Conservation (phyloP, 1,140 invertebrate species). For the Euschistus heros region DNA sequence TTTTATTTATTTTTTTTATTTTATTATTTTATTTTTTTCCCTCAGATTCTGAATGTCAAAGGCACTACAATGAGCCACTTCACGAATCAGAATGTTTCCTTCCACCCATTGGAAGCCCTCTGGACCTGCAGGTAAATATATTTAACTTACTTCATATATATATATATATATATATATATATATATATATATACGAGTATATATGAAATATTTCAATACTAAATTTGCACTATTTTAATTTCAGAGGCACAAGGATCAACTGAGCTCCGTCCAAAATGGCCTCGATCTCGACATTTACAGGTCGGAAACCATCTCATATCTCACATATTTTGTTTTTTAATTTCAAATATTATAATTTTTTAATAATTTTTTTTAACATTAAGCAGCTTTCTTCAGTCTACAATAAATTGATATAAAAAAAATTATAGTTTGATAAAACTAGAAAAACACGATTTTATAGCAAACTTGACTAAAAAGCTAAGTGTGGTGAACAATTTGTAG, state of each 20-base stretch:
- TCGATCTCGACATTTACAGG: slow-evolving; percentile 29
- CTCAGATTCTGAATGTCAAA: too few relatives aligned
- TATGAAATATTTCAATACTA: neutral
- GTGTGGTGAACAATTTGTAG: too few relatives aligned
- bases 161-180: neutral
- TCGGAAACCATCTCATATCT: neutral
- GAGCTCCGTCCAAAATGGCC: slow-evolving; percentile 18
- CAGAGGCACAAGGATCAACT: slow-evolving; percentile 17
- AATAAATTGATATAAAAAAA: too few relatives aligned
- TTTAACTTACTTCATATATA: neutral
- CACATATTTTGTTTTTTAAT: too few relatives aligned
- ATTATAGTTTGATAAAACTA: too few relatives aligned
- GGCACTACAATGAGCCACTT: neutral
- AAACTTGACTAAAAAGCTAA: too few relatives aligned
- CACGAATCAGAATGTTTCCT: slow-evolving; percentile 25
- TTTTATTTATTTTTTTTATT: too few relatives aligned
- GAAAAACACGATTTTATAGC: too few relatives aligned
- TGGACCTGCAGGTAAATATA: slow-evolving; percentile 22
- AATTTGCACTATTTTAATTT: neutral
- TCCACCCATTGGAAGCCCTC: slow-evolving; percentile 24
- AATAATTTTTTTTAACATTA: too few relatives aligned
- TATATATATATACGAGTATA: neutral
- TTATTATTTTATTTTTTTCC: too few relatives aligned
- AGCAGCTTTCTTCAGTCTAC: too few relatives aligned
- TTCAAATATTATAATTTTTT: too few relatives aligned